Conservation (phyloP, 2,797 vertebrate genomes). For the Phoeniculus purpureus region DNA sequence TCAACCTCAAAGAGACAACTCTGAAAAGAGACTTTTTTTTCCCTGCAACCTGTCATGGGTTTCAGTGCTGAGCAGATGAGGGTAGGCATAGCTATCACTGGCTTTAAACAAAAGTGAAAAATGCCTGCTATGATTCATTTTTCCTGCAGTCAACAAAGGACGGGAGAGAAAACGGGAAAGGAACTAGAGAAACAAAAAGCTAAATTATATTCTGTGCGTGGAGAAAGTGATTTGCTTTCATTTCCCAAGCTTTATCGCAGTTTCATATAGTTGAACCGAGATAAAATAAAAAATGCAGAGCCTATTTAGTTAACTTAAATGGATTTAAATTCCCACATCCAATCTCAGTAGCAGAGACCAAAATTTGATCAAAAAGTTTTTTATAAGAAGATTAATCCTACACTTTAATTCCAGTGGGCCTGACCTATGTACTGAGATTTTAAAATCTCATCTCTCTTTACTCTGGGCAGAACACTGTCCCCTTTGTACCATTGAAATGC, state of each 20-base stretch:
- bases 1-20: neutral
- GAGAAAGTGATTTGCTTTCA: neutral
- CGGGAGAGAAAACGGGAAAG: neutral
- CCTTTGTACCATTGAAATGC: neutral
- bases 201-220: neutral
- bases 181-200: neutral
- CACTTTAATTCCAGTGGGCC: neutral
- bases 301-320: neutral
- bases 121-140: neutral
- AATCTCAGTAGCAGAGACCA: neutral
- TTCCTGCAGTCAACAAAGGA: neutral
- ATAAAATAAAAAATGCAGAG: constrained; percentile 4
- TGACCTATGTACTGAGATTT: neutral
- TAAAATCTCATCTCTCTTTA: neutral
- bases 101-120: neutral
- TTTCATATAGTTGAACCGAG: neutral
- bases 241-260: neutral
- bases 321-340: neutral
- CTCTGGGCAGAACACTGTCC: neutral
- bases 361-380: neutral
- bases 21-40: neutral
- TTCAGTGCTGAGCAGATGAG: neutral
- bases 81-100: neutral
- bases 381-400: neutral
- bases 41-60: neutral